These are phyloP conservation scores for Poeciliopsis gracilis DNA, from an alignment of 2,797 vertebrate species.

Conservation along the genomic window DNA sequence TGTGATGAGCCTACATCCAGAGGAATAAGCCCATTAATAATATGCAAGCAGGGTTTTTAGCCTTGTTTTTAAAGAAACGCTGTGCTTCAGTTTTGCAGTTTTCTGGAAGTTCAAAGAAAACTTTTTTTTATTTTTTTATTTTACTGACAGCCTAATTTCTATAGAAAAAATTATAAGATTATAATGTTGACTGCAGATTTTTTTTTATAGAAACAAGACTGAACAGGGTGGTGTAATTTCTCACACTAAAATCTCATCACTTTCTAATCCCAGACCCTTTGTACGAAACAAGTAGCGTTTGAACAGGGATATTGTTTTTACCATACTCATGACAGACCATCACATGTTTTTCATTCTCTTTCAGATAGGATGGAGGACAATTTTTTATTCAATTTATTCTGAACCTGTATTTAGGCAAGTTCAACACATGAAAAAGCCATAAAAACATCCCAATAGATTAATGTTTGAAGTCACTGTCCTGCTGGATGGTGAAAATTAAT, in stretches of 20 bases:
- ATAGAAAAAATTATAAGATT: too few species aligned
- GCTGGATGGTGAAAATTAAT: not conserved
- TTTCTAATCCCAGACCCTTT: not conserved
- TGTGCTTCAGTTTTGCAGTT: not conserved
- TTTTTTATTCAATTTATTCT: not conserved
- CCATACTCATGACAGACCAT: not conserved
- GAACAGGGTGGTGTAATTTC: not conserved
- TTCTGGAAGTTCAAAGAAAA: not conserved
- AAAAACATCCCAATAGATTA: not conserved
- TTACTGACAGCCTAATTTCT: not conserved
- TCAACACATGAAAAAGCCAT: not conserved
- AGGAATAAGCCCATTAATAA: not conserved
- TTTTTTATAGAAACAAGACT: not conserved
- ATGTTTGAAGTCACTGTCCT: not conserved
- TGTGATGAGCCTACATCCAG: not conserved
- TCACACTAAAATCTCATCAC: not conserved
- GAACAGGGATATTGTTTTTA: too few species aligned
- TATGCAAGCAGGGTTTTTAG: not conserved
- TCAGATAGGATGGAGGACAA: not conserved
- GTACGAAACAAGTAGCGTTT: too few species aligned
- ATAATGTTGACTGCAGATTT: not conserved
- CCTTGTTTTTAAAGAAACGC: too few species aligned
- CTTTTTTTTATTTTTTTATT: not conserved
- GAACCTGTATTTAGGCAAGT: not conserved
- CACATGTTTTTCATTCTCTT: not conserved